Evolutionary conservation across 2,888 invertebrate species (phyloP).

Genomic region (Xestia xanthographa): DNA sequence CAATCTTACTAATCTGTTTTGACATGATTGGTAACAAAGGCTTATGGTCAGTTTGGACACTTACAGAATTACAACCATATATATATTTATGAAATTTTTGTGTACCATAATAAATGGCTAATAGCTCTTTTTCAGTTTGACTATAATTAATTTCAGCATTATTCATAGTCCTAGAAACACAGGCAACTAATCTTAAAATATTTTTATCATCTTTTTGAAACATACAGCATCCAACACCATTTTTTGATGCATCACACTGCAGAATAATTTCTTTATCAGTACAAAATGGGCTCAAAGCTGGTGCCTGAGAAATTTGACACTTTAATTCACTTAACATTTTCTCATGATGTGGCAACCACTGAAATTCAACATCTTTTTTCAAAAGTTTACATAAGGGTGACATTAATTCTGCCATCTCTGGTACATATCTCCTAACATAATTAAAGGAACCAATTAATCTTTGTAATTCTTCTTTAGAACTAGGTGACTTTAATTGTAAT

Average conservation of each 20-base stretch:
- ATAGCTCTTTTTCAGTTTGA: too few relatives aligned
- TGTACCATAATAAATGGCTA: too few relatives aligned
- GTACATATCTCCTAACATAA: slow-evolving; percentile 2
- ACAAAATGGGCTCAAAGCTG: background rate
- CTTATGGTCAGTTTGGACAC: too few relatives aligned
- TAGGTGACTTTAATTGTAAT: slow-evolving; percentile 6
- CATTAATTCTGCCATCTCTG: slow-evolving; percentile 12
- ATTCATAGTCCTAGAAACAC: too few relatives aligned
- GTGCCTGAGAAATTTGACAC: slow-evolving; percentile 7
- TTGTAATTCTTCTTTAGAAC: slow-evolving; percentile 5
- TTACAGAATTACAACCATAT: too few relatives aligned
- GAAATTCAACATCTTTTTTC: background rate
- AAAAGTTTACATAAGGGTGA: background rate
- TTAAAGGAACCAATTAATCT: slow-evolving; percentile 1
- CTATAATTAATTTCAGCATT: too few relatives aligned
- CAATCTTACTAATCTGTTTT: too few relatives aligned
- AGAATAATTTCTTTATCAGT: slow-evolving; percentile 11
- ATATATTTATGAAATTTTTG: too few relatives aligned
- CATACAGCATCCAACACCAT: too few relatives aligned
- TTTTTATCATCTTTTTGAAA: too few relatives aligned
- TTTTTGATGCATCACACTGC: slow-evolving; percentile 1
- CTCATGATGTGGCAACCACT: background rate
- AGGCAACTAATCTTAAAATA: too few relatives aligned
- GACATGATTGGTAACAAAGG: too few relatives aligned
- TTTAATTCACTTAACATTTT: slow-evolving; percentile 2